Evolutionary conservation across 2,113 vertebrate genomes (phyloP).

Genomic region (Pantherophis guttatus): DNA sequence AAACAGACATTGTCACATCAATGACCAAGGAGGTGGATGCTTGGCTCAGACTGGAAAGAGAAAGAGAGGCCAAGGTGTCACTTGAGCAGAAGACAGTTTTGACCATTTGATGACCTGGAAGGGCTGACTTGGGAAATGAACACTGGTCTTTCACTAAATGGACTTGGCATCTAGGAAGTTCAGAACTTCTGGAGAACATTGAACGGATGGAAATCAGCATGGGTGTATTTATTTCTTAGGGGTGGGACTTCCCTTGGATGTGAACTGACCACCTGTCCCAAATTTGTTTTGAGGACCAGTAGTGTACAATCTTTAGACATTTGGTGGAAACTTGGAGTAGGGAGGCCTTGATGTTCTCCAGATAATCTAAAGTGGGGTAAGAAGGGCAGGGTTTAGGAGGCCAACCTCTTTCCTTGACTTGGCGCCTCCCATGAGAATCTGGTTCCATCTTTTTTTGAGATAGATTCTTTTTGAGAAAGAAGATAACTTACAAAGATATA

Average conservation of each 20-base stretch:
- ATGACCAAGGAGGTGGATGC: background rate
- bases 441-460: background rate
- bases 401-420: background rate
- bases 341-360: background rate
- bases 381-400: background rate
- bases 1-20: background rate
- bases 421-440: background rate
- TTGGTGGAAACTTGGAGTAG: background rate
- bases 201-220: background rate
- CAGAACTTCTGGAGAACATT: background rate
- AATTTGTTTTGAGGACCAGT: background rate
- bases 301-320: background rate
- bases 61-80: background rate
- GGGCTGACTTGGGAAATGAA: background rate
- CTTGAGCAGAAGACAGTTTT: background rate
- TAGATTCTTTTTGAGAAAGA: no score
- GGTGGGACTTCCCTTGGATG: background rate
- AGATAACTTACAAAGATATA: background rate
- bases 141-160: background rate
- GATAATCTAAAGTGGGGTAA: background rate
- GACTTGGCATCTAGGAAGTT: background rate
- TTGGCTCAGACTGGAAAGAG: background rate
- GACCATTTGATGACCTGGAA: background rate
- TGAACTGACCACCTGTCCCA: background rate
- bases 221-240: background rate